Evolutionary conservation across 2,113 vertebrate species (phyloP), one percentile per base, ranked within the genome.

Genomic region (Notarius quadriscutis): DNA sequence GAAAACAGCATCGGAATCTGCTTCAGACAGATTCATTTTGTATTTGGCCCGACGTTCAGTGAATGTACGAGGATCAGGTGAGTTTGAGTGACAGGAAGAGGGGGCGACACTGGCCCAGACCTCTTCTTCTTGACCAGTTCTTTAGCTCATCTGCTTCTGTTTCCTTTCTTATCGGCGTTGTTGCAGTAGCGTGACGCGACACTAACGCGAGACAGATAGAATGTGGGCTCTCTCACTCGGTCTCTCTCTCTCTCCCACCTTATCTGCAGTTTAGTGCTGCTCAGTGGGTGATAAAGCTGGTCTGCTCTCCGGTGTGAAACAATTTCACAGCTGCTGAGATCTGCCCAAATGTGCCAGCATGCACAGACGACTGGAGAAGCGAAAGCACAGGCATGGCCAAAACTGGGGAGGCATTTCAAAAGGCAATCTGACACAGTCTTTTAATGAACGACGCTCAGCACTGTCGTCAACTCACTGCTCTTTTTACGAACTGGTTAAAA

Each of bases 231-330:
- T 81, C 83, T 72, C 84, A 75, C 65, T 63, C 67, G 53, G 63
- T 75, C 4, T 88, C 27, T 81, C 63, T 75, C 41, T 85, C 25
- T 83, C 84, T 86, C 79, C 75, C 15, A 27, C 63, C 87, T 91
- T 90, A 91, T 89, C 90, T 89, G 84, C 62, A 81, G 86, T 84
- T 90, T 90, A 87, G 88, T 84, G 89, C 91, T 88, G 90, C 90
- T 89, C 83, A 51, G 85, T 74, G 86, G 88, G 81, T 62, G 86
- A 91, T 91, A 91, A 89, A 89, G 86, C 86, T 22, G 86, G 62
- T 88, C 86, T 88, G 82, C 88, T 90, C 86, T 87, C 83, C 85
- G 55, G 87, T 86, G 86, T 81, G 85, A 91, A 83, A 87, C 88
- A 69, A 83, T 87, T 89, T 88, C 82, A 88, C 83, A 87, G 90